Evolutionary conservation across 2,888 invertebrate species (phyloP).

Genomic region (Hyposoter dolosus): DNA sequence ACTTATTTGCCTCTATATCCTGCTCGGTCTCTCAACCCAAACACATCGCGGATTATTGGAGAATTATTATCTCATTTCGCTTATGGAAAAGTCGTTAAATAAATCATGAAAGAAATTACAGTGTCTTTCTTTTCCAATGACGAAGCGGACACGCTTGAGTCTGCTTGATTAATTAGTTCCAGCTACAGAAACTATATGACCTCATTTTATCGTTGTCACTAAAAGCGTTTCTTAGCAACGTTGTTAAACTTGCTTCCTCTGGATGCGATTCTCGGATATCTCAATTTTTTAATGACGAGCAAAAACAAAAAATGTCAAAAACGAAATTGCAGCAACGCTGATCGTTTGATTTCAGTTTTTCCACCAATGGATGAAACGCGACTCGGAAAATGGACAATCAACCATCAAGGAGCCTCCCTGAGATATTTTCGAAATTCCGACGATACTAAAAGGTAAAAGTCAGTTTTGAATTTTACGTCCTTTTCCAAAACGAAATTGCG

Average conservation of each 20-base stretch:
- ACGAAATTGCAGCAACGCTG: background rate
- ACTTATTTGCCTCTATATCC: conserved; percentile 26
- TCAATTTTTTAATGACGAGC: background rate
- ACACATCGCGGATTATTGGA: conserved; percentile 47
- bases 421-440: background rate
- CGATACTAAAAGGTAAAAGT: conserved; percentile 35
- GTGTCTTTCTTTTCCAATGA: conserved; percentile 37
- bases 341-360: conserved; percentile 44
- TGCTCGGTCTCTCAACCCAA: background rate
- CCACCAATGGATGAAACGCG: background rate
- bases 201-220: background rate
- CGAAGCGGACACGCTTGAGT: conserved; percentile 22
- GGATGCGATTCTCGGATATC: background rate
- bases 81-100: conserved; percentile 56
- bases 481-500: background rate
- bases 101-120: conserved; percentile 59
- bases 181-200: conserved; percentile 42
- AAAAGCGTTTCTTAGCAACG: background rate
- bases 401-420: background rate
- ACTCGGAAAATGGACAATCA: background rate
- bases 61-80: conserved; percentile 61
- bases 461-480: background rate
- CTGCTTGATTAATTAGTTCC: background rate
- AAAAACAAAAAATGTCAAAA: background rate
- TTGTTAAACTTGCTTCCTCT: background rate